Evolutionary conservation across 2,888 invertebrate genomes (phyloP), one percentile per base, ranked within the genome.

Genomic region (Theodoxus fluviatilis): DNA sequence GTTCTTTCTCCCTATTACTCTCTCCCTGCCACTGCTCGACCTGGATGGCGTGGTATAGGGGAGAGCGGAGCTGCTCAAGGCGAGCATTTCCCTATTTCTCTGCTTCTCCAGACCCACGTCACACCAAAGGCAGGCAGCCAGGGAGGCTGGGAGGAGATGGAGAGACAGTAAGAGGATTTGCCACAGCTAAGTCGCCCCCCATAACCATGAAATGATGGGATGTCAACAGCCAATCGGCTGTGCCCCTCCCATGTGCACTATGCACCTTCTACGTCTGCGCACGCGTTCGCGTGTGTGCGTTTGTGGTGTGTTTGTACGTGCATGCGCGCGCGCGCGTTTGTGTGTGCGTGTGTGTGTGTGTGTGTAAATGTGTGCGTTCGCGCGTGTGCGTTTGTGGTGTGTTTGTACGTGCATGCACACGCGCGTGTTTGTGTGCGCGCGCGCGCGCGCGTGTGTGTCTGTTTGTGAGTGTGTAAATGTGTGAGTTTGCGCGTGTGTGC

Each of bases 261-360:
- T 43, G 7, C 9, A 15, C 9, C 43, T 43, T 43, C 15, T 43
- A 43, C 15, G 55, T 55, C 22, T 55, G 55, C 25, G 55, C 25
- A 28, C 25, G 18, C 9, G 55, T 55, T n/a, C 25, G 55, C 25
- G 55, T 55, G 55, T 55, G 55, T 55, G 55, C 25, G 55, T 55
- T n/a, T 55, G 55, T 55, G 55, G 55, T 55, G 55, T n/a, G 55
- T 55, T n/a, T n/a, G 55, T 55, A 28, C 22, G 3, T 55, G 52
- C 2, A 7, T 52, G 55, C 18, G 12, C 15, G 43, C 43, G 15
- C 15, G 43, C 43, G 43, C 43, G 38, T 38, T 3, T 0, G 12
- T 25, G 59, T 59, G 59, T 59, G 59, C 22, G 15, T 6, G 28
- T 57, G 25, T 57, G 31, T 57, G 7, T 1, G 0, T 9, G 57